A percentile compares a stretch with the other conserved stretches of the same genome.
Conservation (phyloP, 2,113 vertebrate species). For the Benitochromis conjunctus region DNA sequence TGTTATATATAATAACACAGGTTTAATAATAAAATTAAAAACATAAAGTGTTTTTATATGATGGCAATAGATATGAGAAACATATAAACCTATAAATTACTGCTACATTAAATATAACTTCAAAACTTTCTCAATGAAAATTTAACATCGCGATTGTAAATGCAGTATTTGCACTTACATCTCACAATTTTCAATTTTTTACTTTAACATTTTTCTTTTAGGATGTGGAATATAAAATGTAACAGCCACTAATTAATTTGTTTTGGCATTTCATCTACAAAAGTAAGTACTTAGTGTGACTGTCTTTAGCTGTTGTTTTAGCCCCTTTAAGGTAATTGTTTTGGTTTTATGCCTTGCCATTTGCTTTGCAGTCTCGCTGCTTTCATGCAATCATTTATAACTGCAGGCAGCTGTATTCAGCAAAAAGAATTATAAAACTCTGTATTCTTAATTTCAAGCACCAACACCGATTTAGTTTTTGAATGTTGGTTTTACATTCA, state of each 20-base stretch:
- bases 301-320: not conserved
- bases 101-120: not conserved
- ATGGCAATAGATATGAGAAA: not conserved
- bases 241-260: no score
- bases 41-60: not conserved
- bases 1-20: not conserved
- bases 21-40: not conserved
- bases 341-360: not conserved
- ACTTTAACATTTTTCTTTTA: fast-evolving
- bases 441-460: not conserved
- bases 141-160: not conserved
- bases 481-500: not conserved
- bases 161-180: not conserved
- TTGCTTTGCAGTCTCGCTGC: not conserved
- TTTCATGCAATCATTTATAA: not conserved
- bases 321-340: not conserved
- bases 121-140: not conserved
- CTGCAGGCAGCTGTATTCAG: not conserved
- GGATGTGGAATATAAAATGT: not conserved
- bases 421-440: not conserved
- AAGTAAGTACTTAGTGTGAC: not conserved
- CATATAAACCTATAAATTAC: not conserved
- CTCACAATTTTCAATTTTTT: not conserved
- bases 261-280: not conserved
- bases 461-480: not conserved